These are phyloP conservation scores for Darevskia mixta DNA, from an alignment of 2,797 vertebrate genomes.

Conservation along the genomic window DNA sequence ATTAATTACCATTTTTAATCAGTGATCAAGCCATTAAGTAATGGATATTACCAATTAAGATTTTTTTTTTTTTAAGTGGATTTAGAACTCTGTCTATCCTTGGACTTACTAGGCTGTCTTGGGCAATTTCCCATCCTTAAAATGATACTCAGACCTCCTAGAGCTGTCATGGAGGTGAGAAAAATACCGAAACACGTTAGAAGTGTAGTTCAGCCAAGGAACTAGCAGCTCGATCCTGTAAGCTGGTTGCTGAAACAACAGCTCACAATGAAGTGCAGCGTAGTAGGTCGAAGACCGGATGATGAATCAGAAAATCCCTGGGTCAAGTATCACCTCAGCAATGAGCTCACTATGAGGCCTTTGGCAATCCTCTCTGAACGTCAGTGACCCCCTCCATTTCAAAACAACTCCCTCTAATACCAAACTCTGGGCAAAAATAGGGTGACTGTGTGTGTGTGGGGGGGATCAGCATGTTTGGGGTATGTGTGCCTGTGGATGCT, in stretches of 20 bases:
- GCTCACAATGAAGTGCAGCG: not conserved
- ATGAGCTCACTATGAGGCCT: not conserved
- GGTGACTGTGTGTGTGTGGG: no score
- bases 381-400: not conserved
- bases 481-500: not conserved
- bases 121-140: not conserved
- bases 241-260: not conserved
- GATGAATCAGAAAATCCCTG: no score
- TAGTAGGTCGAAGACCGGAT: not conserved
- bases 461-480: no score
- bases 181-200: no score
- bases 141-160: not conserved
- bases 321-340: not conserved
- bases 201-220: not conserved
- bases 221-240: not conserved
- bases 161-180: not conserved
- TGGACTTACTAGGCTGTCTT: not conserved
- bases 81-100: not conserved
- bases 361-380: not conserved
- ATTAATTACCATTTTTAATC: constrained; percentile 16
- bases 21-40: not conserved
- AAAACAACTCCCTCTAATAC: not conserved
- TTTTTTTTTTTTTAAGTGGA: not conserved
- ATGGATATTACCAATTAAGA: constrained; percentile 1
- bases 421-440: not conserved